Evolutionary conservation across 1,140 invertebrate genomes (phyloP).

Genomic region (Tetraneura akinire): DNA sequence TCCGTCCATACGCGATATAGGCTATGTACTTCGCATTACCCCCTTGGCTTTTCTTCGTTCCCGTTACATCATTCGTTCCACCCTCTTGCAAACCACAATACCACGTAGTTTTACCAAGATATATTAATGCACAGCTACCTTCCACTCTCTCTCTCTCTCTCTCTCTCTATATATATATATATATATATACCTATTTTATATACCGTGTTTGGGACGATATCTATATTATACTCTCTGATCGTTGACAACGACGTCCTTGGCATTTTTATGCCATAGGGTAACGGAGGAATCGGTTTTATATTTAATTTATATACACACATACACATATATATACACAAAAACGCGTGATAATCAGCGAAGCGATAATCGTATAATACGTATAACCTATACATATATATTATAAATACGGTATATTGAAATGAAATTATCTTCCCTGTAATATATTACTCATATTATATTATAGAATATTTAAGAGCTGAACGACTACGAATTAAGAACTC

Average conservation of each 20-base stretch:
- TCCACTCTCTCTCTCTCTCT: no score
- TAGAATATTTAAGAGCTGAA: no score
- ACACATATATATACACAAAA: no score
- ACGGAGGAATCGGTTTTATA: background rate
- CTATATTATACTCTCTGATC: background rate
- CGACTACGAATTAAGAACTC: no score
- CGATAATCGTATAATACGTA: no score
- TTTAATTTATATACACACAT: slow-evolving; percentile 8
- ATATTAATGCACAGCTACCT: slow-evolving; percentile 12
- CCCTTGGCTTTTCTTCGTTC: no score
- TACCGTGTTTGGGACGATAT: background rate
- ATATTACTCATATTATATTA: no score
- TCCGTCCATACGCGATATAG: background rate
- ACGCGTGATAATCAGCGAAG: background rate
- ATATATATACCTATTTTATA: background rate
- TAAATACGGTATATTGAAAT: no score
- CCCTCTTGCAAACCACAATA: background rate
- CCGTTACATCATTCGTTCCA: background rate
- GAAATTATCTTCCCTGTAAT: no score
- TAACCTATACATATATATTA: no score
- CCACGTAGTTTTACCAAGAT: background rate
- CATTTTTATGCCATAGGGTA: slow-evolving; percentile 16
- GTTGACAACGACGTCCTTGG: slow-evolving; percentile 6
- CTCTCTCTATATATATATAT: no score
- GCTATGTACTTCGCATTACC: background rate